phyloP scores from a whole-genome alignment of 23 tunicate genomes.

The Phallusia fumigata region DNA sequence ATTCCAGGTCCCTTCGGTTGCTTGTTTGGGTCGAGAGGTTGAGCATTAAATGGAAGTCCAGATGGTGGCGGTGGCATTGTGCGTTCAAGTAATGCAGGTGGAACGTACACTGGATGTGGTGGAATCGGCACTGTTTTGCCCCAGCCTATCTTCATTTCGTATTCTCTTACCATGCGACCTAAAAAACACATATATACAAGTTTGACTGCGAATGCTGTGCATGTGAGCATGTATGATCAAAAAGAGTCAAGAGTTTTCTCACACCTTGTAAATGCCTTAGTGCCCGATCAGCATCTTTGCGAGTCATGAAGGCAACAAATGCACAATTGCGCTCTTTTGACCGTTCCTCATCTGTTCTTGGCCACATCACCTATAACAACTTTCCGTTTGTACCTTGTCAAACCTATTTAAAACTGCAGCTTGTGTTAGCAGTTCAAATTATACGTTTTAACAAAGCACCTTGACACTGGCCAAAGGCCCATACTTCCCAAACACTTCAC shows the following conservation, averaged over 20 bases:
- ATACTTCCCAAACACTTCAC: slow-evolving; percentile 91
- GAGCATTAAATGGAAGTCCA: slow-evolving; percentile 90
- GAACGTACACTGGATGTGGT: slow-evolving; percentile 93
- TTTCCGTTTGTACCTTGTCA: background rate
- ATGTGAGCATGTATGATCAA: background rate
- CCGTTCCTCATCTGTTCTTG: slow-evolving; percentile 90
- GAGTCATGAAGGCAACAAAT: slow-evolving; percentile 96
- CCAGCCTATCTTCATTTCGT: slow-evolving; percentile 97
- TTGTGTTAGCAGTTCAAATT: background rate
- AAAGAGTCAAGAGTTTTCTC: background rate
- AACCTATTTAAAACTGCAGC: background rate
- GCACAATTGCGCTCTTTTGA: slow-evolving; percentile 88
- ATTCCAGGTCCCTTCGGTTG: slow-evolving; percentile 62
- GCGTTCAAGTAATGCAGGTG: slow-evolving; percentile 76
- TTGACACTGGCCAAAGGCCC: slow-evolving; percentile 99
- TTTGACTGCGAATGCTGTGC: background rate
- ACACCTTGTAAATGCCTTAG: slow-evolving; percentile 85
- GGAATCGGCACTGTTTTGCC: slow-evolving; percentile 92
- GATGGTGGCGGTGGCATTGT: slow-evolving; percentile 95
- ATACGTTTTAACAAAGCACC: slow-evolving; percentile 26
- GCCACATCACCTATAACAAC: slow-evolving; percentile 90
- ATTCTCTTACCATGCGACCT: slow-evolving; percentile 68
- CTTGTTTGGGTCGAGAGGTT: slow-evolving; percentile 74
- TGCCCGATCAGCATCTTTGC: slow-evolving; percentile 94
- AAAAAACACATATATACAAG: background rate